Evolutionary conservation across 2,797 vertebrate species (phyloP).

Genomic region (Rhabdomys pumilio): DNA sequence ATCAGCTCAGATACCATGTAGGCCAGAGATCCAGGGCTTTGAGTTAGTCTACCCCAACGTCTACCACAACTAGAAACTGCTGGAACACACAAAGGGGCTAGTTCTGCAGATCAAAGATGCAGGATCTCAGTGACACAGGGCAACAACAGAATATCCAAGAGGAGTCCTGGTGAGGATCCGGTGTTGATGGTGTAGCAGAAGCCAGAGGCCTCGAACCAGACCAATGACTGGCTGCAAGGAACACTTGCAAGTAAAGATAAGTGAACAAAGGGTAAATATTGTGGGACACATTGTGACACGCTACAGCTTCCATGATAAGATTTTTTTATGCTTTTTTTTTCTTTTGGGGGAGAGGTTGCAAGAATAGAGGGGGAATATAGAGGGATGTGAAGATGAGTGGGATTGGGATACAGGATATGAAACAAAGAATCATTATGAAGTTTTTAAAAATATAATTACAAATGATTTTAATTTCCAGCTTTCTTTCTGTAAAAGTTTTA

Average conservation of each 20-base stretch:
- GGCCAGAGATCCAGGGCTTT: neutral
- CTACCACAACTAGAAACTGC: neutral
- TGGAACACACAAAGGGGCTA: neutral
- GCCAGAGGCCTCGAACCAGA: neutral
- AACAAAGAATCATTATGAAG: neutral
- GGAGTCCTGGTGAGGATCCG: neutral
- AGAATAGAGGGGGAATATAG: neutral
- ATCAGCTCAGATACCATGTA: neutral
- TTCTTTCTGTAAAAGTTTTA: conserved; percentile 59
- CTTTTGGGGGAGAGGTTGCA: too few relatives aligned
- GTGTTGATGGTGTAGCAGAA: neutral
- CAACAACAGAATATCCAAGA: neutral
- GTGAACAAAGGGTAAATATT: neutral
- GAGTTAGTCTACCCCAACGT: neutral
- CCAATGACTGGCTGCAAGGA: neutral
- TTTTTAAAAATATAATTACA: neutral
- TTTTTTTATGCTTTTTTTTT: too few relatives aligned
- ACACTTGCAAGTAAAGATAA: neutral
- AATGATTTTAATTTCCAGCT: neutral
- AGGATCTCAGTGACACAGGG: neutral
- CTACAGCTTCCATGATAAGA: neutral
- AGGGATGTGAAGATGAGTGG: neutral
- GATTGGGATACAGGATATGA: neutral
- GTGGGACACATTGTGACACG: neutral
- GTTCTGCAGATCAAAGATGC: neutral